These are phyloP conservation scores for Pogonomyrmex barbatus DNA, from an alignment of 1,140 invertebrate species.

Conservation along the genomic window DNA sequence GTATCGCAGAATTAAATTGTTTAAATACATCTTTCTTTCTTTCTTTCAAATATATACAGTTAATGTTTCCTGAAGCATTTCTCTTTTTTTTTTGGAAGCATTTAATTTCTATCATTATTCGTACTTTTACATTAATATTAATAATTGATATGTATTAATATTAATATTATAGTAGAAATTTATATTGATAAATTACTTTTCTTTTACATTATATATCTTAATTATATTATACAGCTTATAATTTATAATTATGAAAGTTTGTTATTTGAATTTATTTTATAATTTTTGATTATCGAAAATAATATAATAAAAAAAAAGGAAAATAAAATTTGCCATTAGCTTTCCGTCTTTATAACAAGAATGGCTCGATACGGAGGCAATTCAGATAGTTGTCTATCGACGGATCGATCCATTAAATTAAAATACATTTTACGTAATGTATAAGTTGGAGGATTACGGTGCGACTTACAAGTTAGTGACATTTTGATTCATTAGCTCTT, in stretches of 20 bases:
- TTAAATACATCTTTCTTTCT: neutral
- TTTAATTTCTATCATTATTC: neutral
- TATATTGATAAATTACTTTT: neutral
- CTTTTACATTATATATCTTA: neutral
- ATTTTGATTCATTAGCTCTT: conserved; percentile 55
- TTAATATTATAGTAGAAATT: neutral
- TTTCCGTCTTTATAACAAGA: conserved; percentile 67
- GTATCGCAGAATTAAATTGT: neutral
- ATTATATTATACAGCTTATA: neutral
- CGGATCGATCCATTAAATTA: conserved; percentile 67
- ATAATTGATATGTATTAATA: neutral
- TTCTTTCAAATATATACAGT: neutral
- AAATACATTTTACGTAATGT: conserved; percentile 66
- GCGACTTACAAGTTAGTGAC: conserved; percentile 25
- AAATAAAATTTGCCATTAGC: conserved; percentile 49
- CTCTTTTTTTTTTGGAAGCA: neutral
- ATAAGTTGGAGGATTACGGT: conserved; percentile 17
- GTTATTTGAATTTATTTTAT: neutral
- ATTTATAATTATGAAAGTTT: neutral
- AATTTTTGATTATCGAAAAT: neutral
- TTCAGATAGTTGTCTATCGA: conserved; percentile 34
- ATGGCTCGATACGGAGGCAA: conserved; percentile 54
- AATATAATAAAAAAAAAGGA: neutral
- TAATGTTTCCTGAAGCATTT: neutral
- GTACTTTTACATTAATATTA: neutral